Base-by-base conservation (phyloP, 2,888 invertebrate genomes). In the Cephus sareptanus region DNA sequence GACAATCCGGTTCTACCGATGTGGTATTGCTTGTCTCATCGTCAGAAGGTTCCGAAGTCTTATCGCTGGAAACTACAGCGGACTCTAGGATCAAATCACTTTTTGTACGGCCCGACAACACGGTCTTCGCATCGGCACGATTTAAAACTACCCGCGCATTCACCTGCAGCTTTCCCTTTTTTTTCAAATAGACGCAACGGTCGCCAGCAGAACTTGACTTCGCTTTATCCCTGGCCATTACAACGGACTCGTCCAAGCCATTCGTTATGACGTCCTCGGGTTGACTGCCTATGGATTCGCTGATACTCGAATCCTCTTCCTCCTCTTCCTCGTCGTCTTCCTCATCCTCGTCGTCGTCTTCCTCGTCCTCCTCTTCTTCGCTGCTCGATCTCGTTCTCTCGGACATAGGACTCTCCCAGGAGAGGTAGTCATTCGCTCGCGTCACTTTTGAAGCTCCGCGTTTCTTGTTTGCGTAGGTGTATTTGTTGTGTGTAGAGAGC, bases 361-460 rank as follows among this genome's bases (percentile, higher is more conserved):
- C 71, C 33, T 71, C 71, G 13, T 71, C 71, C 31, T 71, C 71
- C 13, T 78, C 78, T 40, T 78, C 78, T 23, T 82, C 91, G 82
- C 86, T 90, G 82, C 87, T 91, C 31, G 89, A 89, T 76, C 89
- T 86, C 74, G 88, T 90, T 68, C 90, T 84, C 77, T 90, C 91
- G 0, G 90, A 90, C 80, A 88, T 84, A 3, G 91, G 91, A 68
- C 90, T 91, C 79, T 90, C 91, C 91, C 91, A 91, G 4, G 90
- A 85, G 9, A 90, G 83, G 34, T 88, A 88, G 13, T 87, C 87
- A 73, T 87, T 87, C 23, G 56, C 76, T 1, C 84, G 80, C n/a
- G 81, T 34, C 15, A 89, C 83, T 76, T 91, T 90, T n/a, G 86
- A 87, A 13, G 87, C 77, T 0, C 85, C 80, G 11, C 90, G 87